phyloP scores from a whole-genome alignment of 1,140 invertebrate genomes.

The Zaprionus gabonicus region DNA sequence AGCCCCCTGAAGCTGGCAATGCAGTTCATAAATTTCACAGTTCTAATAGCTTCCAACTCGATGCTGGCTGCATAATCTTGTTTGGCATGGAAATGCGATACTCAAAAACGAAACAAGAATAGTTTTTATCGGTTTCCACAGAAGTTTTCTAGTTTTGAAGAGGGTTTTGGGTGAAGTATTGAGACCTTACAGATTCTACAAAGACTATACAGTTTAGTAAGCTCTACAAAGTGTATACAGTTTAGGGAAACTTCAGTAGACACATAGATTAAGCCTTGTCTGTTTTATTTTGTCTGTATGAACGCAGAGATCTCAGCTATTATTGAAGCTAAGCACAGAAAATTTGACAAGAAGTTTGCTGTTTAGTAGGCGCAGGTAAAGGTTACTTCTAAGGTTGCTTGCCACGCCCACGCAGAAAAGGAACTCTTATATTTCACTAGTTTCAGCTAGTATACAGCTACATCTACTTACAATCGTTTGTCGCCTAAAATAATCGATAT shows the following conservation, averaged over 20 bases:
- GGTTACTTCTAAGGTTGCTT: background rate
- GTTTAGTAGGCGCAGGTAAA: background rate
- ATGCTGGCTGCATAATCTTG: background rate
- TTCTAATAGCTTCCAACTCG: background rate
- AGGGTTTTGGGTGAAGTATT: no score
- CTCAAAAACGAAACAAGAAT: background rate
- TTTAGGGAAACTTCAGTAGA: no score
- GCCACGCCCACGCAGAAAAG: background rate
- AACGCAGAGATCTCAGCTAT: background rate
- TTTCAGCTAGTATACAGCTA: background rate
- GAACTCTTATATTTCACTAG: background rate
- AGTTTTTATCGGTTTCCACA: background rate
- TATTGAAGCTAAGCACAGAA: background rate
- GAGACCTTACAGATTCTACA: no score
- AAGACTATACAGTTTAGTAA: no score
- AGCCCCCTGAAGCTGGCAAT: background rate
- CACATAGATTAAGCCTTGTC: no score
- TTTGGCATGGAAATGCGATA: background rate
- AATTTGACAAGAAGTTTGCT: background rate
- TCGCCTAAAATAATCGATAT: background rate
- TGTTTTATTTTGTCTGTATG: background rate
- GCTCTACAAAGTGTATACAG: no score
- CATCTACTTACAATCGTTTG: background rate
- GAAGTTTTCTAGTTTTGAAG: background rate
- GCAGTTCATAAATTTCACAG: conserved; percentile 3